phyloP scores from a whole-genome alignment of 2,797 vertebrate genomes.

The Chrosomus eos region DNA sequence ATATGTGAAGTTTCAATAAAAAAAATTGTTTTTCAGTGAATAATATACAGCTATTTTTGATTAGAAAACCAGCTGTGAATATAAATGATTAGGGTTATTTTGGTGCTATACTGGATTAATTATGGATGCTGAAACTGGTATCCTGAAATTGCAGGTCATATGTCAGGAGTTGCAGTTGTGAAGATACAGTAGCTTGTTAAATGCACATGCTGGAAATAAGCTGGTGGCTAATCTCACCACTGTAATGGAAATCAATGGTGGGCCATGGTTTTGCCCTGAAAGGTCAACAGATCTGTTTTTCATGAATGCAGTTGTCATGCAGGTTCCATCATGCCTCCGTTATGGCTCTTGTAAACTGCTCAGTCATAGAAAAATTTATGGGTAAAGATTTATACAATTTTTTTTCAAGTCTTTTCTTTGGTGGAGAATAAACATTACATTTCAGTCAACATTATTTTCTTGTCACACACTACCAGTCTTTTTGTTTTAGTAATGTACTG shows the following conservation, averaged over 20 bases:
- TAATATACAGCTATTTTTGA: conserved; percentile 18
- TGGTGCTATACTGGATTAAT: background rate
- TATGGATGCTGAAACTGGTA: background rate
- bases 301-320: background rate
- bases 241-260: conserved; percentile 57
- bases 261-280: background rate
- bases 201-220: conserved; percentile 58
- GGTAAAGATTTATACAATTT: background rate
- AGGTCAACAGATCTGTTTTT: conserved; percentile 13
- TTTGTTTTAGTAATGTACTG: background rate
- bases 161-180: conserved; percentile 9
- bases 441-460: background rate
- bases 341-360: background rate
- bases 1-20: background rate
- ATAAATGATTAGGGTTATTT: background rate
- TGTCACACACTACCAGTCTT: background rate
- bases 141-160: conserved; percentile 25
- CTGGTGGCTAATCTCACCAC: conserved; percentile 50
- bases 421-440: background rate
- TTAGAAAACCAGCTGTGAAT: background rate
- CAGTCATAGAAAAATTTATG: background rate
- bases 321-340: background rate
- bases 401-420: background rate
- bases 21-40: background rate
- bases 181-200: conserved; percentile 15